phyloP scores from a whole-genome alignment of 2,888 invertebrate species.

The Eugnorisma glareosa region DNA sequence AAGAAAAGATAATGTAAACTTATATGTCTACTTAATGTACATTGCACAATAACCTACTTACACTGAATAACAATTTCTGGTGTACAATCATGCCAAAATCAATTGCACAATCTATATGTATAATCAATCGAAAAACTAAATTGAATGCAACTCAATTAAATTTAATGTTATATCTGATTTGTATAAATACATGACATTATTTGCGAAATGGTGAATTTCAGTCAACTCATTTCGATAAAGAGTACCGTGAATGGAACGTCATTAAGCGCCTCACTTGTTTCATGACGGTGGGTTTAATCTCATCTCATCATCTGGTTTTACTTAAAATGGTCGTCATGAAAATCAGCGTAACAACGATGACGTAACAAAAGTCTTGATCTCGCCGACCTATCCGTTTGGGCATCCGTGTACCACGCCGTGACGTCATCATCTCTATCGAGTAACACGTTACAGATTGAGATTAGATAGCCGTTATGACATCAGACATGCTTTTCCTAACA shows the following conservation, averaged over 20 bases:
- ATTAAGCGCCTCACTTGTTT: not conserved
- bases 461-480: constrained; percentile 49
- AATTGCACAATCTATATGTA: not conserved
- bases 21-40: too few species aligned
- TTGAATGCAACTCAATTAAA: not conserved
- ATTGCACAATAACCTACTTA: not conserved
- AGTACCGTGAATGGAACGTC: too few species aligned
- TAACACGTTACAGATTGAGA: constrained; percentile 26
- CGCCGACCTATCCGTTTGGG: constrained; percentile 56
- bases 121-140: not conserved
- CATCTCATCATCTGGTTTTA: constrained; percentile 1
- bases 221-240: too few species aligned
- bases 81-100: not conserved
- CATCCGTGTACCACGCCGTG: constrained; percentile 54
- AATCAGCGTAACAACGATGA: constrained; percentile 37
- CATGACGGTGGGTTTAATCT: constrained; percentile 9
- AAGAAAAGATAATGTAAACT: too few species aligned
- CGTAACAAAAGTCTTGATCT: constrained; percentile 43
- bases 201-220: not conserved
- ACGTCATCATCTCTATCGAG: constrained; percentile 51
- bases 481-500: constrained; percentile 39
- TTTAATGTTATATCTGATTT: too few species aligned
- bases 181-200: too few species aligned
- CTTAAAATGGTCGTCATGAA: constrained; percentile 21
- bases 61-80: not conserved